Base-by-base conservation (phyloP, 2,888 invertebrate genomes). In the Mythimna ferrago region DNA sequence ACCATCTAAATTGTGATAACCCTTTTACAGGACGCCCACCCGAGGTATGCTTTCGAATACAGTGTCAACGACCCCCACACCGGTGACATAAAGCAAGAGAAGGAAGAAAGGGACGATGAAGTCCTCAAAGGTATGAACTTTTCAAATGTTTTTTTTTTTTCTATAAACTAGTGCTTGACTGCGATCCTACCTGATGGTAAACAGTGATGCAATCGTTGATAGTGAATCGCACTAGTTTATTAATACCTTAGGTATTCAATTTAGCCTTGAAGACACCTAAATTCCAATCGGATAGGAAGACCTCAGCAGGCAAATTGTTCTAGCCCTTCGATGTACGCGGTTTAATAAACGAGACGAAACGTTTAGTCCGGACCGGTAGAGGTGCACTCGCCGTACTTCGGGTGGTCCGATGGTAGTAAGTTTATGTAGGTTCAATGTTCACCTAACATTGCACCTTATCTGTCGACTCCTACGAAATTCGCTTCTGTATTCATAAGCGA, bases 1-100 rank as follows among this genome's bases (percentile, higher is more conserved):
- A 89, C 91, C 89, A 87, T 82, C 81, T 85, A 81, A 88, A 66
- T 69, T 80, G 62, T 80, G 78, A 86, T 85, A 83, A 87, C 78
- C 72, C 75, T 80, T 48, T 91, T 87, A 68, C 92, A 97, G 97
- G 97, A 97, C 89, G 96, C 97, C 71, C 97, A 97, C 92, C 97
- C 97, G 14, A 95, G 97, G 70, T 98, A 98, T 92, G 97, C 97
- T 21, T 98, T 97, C 90, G 97, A 98, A 91, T 98, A 98, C 90
- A 96, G 96, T 71, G 98, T 98, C 14, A 97, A 98, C 89, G 98
- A 98, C 92, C 97, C 97, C 19, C 97, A 97, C 92, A 98, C 98
- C 2, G 98, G 98, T 64, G 98, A 98, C 88, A 96, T 97, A 79
- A 98, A 98, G 89, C 97, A 97, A 85, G 98, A 98, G 91, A 97